Evolutionary conservation across 2,797 vertebrate species (phyloP).

Genomic region (Salmo trutta): DNA sequence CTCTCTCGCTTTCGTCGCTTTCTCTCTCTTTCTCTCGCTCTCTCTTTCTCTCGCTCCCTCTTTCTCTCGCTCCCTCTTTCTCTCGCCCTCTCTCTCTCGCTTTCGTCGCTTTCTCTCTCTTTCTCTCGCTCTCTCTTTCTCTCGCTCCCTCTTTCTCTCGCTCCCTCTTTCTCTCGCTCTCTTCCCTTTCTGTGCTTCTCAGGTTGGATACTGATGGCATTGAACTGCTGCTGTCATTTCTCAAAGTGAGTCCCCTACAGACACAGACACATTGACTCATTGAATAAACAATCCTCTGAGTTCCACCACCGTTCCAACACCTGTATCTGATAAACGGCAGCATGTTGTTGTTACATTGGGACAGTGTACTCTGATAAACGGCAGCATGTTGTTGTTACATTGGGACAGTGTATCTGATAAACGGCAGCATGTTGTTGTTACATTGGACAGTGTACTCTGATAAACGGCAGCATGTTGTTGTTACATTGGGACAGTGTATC

Average conservation of each 20-base stretch:
- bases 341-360: no score
- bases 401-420: no score
- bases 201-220: conserved; percentile 96
- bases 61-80: not conserved
- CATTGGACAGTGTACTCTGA: no score
- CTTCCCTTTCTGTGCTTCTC: not conserved
- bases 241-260: conserved; percentile 82
- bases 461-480: no score
- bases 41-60: not conserved
- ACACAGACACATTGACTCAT: not conserved
- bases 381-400: no score
- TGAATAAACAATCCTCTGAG: not conserved
- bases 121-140: not conserved
- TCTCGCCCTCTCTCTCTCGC: not conserved
- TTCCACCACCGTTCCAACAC: not conserved
- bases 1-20: not conserved
- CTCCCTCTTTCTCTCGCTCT: not conserved
- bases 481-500: no score
- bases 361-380: no score
- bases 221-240: conserved; percentile 90
- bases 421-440: no score
- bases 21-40: not conserved
- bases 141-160: not conserved
- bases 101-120: not conserved
- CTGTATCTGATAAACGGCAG: no score